A percentile compares a stretch with the other conserved stretches of the same genome.
phyloP scores from a whole-genome alignment of 2,888 invertebrate species.

The Nomada lathburiana region DNA sequence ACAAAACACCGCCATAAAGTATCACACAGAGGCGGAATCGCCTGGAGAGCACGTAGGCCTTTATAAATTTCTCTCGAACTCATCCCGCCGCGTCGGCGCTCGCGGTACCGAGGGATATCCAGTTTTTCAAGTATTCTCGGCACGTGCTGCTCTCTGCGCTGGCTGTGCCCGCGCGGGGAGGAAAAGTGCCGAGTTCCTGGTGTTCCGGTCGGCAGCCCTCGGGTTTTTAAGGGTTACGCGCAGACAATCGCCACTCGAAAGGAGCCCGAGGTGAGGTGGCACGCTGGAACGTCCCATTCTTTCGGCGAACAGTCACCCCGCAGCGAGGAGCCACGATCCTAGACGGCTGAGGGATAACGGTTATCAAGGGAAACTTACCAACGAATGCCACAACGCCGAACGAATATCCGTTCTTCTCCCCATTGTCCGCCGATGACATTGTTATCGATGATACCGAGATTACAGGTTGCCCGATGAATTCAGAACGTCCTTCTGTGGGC shows the following conservation, averaged over 20 bases:
- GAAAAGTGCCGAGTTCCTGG: background rate
- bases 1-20: conserved; percentile 78
- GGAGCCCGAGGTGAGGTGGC: conserved; percentile 33
- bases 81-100: conserved; percentile 59
- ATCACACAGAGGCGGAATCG: conserved; percentile 65
- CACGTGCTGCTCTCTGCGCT: conserved; percentile 75
- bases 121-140: conserved; percentile 78
- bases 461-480: conserved; percentile 76
- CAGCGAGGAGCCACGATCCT: conserved; percentile 2
- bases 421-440: conserved; percentile 76
- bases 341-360: conserved; percentile 11
- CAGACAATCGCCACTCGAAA: conserved; percentile 63
- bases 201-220: conserved; percentile 17
- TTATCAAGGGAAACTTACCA: too few species aligned
- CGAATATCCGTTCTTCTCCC: conserved; percentile 43
- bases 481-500: conserved; percentile 55
- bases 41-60: conserved; percentile 79
- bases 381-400: background rate
- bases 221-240: conserved; percentile 40
- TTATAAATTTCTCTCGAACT: conserved; percentile 81
- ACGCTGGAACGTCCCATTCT: conserved; percentile 10
- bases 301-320: background rate
- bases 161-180: background rate
- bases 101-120: conserved; percentile 63
- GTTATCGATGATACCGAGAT: conserved; percentile 78